Base-by-base conservation (phyloP, 37 sponge, comb jelly and placozoan genomes). In the Ianthella basta region DNA sequence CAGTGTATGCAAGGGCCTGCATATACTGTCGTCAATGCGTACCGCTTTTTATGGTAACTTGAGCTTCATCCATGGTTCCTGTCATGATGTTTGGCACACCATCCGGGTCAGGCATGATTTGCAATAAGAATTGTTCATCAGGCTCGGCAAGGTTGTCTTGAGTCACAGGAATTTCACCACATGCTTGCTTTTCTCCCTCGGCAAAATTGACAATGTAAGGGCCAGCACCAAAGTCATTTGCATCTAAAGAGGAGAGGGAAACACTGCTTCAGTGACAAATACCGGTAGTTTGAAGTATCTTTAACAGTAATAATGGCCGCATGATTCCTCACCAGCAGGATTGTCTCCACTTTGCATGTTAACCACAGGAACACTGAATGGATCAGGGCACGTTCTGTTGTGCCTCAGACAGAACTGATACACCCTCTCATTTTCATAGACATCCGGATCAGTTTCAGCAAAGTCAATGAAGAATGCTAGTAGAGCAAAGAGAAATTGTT, bases 81-180 rank as follows among this genome's bases (percentile, higher is more conserved):
- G 50, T 10, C 29, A 23, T 15, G 0, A 65, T 70, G 15, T 56
- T 60, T 4, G 32, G 56, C 82, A 59, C 63, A 13, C 24, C 8
- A 0, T 23, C 61, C 13, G 56, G 12, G 16, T 61, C 85, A 44
- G 69, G 66, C 56, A 55, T 55, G 0, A 80, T 24, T 36, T 55
- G 54, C 29, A 88, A 57, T 20, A 21, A 44, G 38, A 91, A 91
- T 0, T 15, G 14, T 38, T 91, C 91, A 33, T 55, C 55, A 36
- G 16, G 27, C 55, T 91, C 91, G 15, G 33, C 37, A 40, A 12
- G 33, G 15, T 15, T 67, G 40, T 91, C 91, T 78, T 91, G 59
- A 15, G 70, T 60, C 18, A 91, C 40, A 18, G 68, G 67, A 23
- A 91, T 80, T 12, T 83, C 61, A 6, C n/a, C 54, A 80, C 91